These are phyloP conservation scores for Megalonaias nervosa DNA, from an alignment of 1,140 invertebrate genomes.

Conservation along the genomic window DNA sequence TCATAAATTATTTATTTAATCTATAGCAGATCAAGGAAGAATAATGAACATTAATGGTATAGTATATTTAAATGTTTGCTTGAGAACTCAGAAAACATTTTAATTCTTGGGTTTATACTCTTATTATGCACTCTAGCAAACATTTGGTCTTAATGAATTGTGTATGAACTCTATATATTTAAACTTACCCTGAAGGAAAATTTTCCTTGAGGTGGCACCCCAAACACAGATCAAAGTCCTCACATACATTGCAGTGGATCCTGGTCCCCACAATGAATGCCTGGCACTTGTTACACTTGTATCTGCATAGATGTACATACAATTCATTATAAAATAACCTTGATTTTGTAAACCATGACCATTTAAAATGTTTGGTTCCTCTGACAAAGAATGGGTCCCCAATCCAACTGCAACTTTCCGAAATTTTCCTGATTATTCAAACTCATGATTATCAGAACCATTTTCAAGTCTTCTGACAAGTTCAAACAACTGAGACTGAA, in stretches of 20 bases:
- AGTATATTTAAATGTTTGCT: too few species aligned
- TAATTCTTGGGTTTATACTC: too few species aligned
- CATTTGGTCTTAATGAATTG: too few species aligned
- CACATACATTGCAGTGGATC: conserved; percentile 68
- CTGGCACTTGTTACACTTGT: conserved; percentile 69
- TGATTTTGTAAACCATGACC: background rate
- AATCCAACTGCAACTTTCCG: background rate
- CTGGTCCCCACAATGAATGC: conserved; percentile 68
- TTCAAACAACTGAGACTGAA: background rate
- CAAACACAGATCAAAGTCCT: conserved; percentile 69
- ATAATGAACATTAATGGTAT: too few species aligned
- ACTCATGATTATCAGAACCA: background rate
- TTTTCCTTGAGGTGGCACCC: conserved; percentile 64
- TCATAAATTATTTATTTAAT: too few species aligned
- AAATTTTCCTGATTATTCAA: background rate
- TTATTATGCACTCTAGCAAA: too few species aligned
- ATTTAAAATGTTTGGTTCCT: background rate
- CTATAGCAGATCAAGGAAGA: too few species aligned
- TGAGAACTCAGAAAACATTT: too few species aligned
- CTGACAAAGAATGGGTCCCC: background rate
- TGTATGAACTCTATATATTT: background rate
- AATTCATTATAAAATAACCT: background rate
- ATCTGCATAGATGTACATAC: conserved; percentile 49
- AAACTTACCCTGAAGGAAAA: conserved; percentile 58
- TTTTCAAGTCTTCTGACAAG: background rate